Evolutionary conservation across 2,888 invertebrate genomes (phyloP).

Genomic region (Labia minor): DNA sequence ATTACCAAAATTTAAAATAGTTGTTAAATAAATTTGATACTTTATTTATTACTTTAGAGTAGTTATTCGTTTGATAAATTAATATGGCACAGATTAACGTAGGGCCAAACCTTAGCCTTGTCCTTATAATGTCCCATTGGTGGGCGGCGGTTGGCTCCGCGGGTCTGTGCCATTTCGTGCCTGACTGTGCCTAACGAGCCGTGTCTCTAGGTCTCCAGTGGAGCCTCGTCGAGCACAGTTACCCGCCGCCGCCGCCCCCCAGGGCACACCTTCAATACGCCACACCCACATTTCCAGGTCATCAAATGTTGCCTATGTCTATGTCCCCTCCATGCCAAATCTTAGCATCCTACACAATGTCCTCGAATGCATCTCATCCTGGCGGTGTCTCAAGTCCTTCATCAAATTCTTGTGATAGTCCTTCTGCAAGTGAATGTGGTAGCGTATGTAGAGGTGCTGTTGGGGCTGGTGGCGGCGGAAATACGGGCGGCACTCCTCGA

Average conservation of each 20-base stretch:
- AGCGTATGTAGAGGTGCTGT: constrained; percentile 20
- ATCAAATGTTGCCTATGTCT: constrained; percentile 22
- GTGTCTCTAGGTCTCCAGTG: constrained; percentile 68
- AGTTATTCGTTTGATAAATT: not conserved
- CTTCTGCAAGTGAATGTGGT: constrained; percentile 30
- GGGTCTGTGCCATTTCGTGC: constrained; percentile 7
- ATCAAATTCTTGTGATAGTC: constrained; percentile 27
- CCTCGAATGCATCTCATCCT: constrained; percentile 16
- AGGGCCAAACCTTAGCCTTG: constrained; percentile 17
- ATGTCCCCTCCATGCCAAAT: constrained; percentile 20
- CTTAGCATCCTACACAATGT: constrained; percentile 1
- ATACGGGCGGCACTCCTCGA: constrained; percentile 41
- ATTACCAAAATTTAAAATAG: no score
- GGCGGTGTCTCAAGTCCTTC: constrained; percentile 20
- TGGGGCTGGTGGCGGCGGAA: constrained; percentile 20
- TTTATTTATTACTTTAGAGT: no score
- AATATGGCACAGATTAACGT: not conserved
- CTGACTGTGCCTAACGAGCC: constrained; percentile 24
- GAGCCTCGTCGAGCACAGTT: constrained; percentile 73
- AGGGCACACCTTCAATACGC: constrained; percentile 21
- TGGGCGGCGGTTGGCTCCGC: constrained; percentile 8
- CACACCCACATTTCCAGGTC: constrained; percentile 19
- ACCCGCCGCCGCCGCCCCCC: constrained; percentile 44
- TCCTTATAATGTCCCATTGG: constrained; percentile 17
- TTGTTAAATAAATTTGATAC: no score